Conservation (phyloP, 2,888 invertebrate species). For the Campaea margaritaria region DNA sequence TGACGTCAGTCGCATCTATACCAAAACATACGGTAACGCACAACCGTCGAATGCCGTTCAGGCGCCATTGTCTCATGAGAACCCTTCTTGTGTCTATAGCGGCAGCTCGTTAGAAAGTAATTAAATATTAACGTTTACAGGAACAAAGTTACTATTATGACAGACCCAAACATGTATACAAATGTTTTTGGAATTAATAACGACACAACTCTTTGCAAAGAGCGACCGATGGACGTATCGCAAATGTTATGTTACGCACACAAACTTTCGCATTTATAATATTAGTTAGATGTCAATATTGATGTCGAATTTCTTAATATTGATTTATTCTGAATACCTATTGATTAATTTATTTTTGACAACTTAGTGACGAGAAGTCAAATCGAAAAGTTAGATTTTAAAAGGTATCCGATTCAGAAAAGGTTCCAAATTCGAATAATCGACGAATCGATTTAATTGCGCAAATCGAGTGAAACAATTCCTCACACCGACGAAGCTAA, state of each 20-base stretch:
- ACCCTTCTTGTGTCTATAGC: conserved; percentile 65
- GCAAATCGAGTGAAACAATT: conserved; percentile 46
- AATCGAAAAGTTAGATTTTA: too few species aligned
- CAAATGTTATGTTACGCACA: too few species aligned
- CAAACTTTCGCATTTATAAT: too few species aligned
- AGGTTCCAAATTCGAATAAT: conserved; percentile 1
- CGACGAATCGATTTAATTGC: conserved; percentile 50
- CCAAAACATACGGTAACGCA: conserved; percentile 77
- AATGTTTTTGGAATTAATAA: conserved; percentile 31
- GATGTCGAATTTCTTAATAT: too few species aligned
- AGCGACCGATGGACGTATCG: too few species aligned
- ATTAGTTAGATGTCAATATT: too few species aligned
- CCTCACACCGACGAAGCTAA: conserved; percentile 52
- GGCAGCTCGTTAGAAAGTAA: conserved; percentile 77
- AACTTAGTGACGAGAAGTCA: too few species aligned
- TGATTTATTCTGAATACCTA: too few species aligned
- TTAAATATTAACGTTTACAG: conserved; percentile 54
- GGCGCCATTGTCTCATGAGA: conserved; percentile 74
- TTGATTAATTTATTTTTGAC: too few species aligned
- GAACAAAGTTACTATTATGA: too few species aligned
- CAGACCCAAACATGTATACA: conserved; percentile 13
- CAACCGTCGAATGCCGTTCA: conserved; percentile 60
- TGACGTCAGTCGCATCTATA: conserved; percentile 73
- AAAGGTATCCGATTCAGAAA: too few species aligned
- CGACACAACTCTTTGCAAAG: too few species aligned